Evolutionary conservation across 2,888 invertebrate genomes (phyloP).

Genomic region (Noctuana brunneofusca): DNA sequence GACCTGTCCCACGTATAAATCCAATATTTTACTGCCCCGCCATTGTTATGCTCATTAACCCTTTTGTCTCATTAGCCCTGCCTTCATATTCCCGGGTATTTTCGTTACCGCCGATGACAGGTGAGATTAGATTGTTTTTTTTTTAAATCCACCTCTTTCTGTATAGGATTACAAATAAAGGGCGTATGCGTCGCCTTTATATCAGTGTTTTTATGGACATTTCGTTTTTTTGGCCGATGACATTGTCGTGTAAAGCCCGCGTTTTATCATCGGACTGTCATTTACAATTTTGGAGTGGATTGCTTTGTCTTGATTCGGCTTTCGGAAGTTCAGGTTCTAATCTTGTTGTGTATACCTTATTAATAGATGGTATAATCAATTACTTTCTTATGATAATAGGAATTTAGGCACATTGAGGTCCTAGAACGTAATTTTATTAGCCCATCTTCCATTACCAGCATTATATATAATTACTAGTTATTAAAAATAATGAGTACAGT

Average conservation of each 20-base stretch:
- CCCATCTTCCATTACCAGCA: too few relatives aligned
- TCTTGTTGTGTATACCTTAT: neutral
- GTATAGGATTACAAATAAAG: conserved; percentile 49
- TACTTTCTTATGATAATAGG: neutral
- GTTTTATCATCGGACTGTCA: conserved; percentile 32
- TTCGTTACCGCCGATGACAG: conserved; percentile 70
- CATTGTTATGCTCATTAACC: conserved; percentile 81
- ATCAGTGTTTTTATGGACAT: conserved; percentile 48
- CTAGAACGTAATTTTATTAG: too few relatives aligned
- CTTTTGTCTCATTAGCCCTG: conserved; percentile 78
- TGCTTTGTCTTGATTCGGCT: conserved; percentile 17
- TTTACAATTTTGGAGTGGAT: conserved; percentile 24
- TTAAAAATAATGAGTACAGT: too few relatives aligned
- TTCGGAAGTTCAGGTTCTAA: neutral
- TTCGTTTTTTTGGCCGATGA: conserved; percentile 41
- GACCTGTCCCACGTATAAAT: conserved; percentile 73
- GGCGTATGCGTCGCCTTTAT: conserved; percentile 45
- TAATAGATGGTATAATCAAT: neutral
- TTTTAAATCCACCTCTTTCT: conserved; percentile 51
- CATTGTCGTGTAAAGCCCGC: conserved; percentile 41
- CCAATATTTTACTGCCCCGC: conserved; percentile 75
- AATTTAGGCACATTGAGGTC: too few relatives aligned
- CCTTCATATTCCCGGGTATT: conserved; percentile 75
- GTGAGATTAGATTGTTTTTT: conserved; percentile 66
- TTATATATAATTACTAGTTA: too few relatives aligned